phyloP scores from a whole-genome alignment of 2,888 invertebrate genomes.

The Hypomecis punctinalis region DNA sequence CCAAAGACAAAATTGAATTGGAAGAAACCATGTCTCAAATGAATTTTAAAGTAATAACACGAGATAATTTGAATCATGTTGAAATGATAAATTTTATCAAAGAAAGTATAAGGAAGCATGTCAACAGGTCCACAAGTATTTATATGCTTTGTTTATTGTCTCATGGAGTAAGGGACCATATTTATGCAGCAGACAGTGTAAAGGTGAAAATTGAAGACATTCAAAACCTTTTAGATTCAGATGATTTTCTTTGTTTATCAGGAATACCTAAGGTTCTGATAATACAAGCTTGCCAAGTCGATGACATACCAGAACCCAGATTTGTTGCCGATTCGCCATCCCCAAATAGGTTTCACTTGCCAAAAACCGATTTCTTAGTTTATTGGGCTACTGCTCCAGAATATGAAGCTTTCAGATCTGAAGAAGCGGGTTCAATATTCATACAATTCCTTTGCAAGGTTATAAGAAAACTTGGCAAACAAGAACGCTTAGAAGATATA shows the following conservation, averaged over 20 bases:
- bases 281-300: conserved; percentile 77
- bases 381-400: conserved; percentile 79
- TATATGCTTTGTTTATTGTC: conserved; percentile 77
- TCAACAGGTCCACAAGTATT: conserved; percentile 66
- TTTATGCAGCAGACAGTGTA: conserved; percentile 75
- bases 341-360: conserved; percentile 51
- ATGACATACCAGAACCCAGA: conserved; percentile 48
- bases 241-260: conserved; percentile 58
- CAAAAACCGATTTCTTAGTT: conserved; percentile 70
- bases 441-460: conserved; percentile 69
- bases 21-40: conserved; percentile 66
- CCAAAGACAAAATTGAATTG: conserved; percentile 61
- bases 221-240: conserved; percentile 69
- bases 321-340: conserved; percentile 65
- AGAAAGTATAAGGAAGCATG: conserved; percentile 58
- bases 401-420: conserved; percentile 71
- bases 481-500: conserved; percentile 68
- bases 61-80: conserved; percentile 62
- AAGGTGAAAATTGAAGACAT: conserved; percentile 73
- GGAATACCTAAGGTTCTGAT: conserved; percentile 74
- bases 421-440: conserved; percentile 69
- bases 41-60: conserved; percentile 68
- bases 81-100: conserved; percentile 66
- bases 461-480: conserved; percentile 54
- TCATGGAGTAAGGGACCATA: conserved; percentile 74